These are phyloP conservation scores for Heliconius sara DNA, from an alignment of 2,888 invertebrate species.

Conservation along the genomic window DNA sequence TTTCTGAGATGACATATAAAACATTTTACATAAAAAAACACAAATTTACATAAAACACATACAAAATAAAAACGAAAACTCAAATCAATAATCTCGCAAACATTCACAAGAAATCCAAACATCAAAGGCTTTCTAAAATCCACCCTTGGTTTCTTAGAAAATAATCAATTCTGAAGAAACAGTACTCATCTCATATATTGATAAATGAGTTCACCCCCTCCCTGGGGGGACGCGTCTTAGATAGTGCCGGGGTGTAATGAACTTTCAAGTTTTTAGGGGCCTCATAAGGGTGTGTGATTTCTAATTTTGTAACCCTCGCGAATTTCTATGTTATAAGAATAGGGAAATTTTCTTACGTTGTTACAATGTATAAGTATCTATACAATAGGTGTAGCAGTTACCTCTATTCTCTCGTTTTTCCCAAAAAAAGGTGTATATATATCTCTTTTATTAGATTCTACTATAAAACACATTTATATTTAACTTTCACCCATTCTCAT, in stretches of 20 bases:
- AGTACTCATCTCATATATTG: slow-evolving; percentile 80
- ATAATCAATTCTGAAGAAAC: slow-evolving; percentile 85
- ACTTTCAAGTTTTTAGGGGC: slow-evolving; percentile 62
- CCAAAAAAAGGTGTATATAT: background rate
- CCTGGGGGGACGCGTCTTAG: slow-evolving; percentile 71
- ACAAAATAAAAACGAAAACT: background rate
- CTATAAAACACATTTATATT: background rate
- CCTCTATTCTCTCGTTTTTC: background rate
- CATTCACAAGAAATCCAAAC: slow-evolving; percentile 50
- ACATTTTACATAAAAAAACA: background rate
- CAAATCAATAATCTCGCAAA: slow-evolving; percentile 1
- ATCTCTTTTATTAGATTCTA: background rate
- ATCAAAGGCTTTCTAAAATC: slow-evolving; percentile 39
- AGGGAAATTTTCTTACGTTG: slow-evolving; percentile 2
- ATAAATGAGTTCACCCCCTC: slow-evolving; percentile 77
- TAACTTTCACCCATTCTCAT: background rate
- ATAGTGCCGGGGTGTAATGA: slow-evolving; percentile 83
- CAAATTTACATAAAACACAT: background rate
- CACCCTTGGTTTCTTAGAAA: slow-evolving; percentile 81
- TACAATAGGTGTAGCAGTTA: background rate
- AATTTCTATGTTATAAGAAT: slow-evolving; percentile 1
- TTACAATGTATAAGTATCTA: background rate
- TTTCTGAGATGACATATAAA: no score
- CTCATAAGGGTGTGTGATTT: slow-evolving; percentile 46
- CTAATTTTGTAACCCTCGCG: slow-evolving; percentile 36